A percentile compares a stretch with the other conserved stretches of the same genome.
These are phyloP conservation scores for Pseudochirops corinnae DNA, from an alignment of 2,797 vertebrate species.

Conservation along the genomic window DNA sequence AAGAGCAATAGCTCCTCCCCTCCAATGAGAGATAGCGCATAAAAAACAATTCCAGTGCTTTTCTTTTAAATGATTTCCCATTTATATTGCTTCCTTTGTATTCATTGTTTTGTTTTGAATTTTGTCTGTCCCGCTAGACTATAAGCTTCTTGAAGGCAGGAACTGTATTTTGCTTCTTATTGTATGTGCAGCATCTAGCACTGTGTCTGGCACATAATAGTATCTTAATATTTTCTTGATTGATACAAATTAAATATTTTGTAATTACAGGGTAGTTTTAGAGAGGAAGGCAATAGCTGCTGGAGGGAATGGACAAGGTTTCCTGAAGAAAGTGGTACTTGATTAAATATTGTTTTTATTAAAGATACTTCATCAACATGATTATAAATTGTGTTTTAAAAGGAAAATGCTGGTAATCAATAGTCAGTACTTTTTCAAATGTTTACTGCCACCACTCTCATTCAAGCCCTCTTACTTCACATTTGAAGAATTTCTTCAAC, in stretches of 20 bases:
- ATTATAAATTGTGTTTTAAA: slow-evolving; percentile 24
- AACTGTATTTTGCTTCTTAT: not conserved
- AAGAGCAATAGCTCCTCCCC: not conserved
- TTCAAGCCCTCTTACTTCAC: not conserved
- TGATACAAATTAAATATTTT: not conserved
- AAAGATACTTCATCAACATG: slow-evolving; percentile 25
- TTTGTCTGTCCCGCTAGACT: not conserved
- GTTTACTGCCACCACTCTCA: not conserved
- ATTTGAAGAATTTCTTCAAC: not conserved
- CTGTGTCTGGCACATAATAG: not conserved
- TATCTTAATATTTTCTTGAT: not conserved
- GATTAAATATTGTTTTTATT: not conserved
- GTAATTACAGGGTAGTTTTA: not conserved
- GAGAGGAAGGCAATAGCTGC: not conserved
- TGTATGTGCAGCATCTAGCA: not conserved
- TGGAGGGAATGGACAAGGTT: not conserved
- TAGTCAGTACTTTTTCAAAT: not conserved
- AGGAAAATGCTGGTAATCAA: not conserved
- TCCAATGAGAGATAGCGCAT: not conserved
- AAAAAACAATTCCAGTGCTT: not conserved
- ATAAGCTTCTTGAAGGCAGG: not conserved
- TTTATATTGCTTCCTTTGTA: not conserved
- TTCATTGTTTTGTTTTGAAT: not conserved
- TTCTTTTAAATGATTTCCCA: not conserved
- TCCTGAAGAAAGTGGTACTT: not conserved